These are phyloP conservation scores for Hippocampus kuda DNA, from an alignment of 2,797 vertebrate genomes.

Conservation along the genomic window DNA sequence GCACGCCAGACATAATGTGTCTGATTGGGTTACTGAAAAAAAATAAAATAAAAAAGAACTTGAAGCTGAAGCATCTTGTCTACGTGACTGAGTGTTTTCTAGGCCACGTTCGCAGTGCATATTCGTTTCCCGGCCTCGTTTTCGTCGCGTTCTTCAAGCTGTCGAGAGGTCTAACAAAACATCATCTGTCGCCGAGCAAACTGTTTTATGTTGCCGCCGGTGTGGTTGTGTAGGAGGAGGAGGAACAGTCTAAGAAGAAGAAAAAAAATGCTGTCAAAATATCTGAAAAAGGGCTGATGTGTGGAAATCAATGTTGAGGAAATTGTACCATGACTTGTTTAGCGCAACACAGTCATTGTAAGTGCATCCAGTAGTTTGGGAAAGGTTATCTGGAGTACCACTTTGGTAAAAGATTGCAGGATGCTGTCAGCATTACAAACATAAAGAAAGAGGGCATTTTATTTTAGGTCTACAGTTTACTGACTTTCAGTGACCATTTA, in stretches of 20 bases:
- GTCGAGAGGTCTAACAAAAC: conserved; percentile 2
- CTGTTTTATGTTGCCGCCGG: not conserved
- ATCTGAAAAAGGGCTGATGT: not conserved
- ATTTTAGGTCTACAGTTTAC: not conserved
- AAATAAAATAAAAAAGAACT: conserved; percentile 44
- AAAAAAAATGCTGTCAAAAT: not conserved
- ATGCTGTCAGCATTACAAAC: not conserved
- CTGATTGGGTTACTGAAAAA: conserved; percentile 27
- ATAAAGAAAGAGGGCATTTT: not conserved
- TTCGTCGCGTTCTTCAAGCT: conserved; percentile 2
- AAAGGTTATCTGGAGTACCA: not conserved
- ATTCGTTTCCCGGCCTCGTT: conserved; percentile 31
- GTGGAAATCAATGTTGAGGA: conserved; percentile 2
- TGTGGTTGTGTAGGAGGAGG: not conserved
- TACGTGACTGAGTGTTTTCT: conserved; percentile 31
- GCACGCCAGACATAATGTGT: conserved; percentile 30
- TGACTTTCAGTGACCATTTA: not conserved
- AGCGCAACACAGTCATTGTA: not conserved
- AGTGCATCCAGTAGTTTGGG: not conserved
- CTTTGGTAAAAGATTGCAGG: not conserved
- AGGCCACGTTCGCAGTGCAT: conserved; percentile 38
- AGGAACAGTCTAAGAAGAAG: not conserved
- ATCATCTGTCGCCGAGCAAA: not conserved
- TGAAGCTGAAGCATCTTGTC: conserved; percentile 27
- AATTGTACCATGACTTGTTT: not conserved